Base-by-base conservation (phyloP, 2,797 vertebrate genomes). In the Odontamblyopus rebecca region DNA sequence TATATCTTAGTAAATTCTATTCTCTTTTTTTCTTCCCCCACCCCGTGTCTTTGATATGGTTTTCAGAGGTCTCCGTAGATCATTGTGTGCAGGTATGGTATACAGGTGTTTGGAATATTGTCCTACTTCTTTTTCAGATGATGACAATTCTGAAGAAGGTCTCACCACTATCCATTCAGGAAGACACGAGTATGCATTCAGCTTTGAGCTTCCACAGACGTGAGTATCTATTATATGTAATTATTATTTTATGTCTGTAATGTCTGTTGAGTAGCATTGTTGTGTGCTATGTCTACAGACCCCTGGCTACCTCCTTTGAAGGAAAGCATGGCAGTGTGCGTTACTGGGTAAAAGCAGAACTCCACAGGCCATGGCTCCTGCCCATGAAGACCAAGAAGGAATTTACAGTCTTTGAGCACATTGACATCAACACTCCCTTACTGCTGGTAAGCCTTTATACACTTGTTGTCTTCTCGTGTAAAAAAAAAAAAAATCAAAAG, bases 301-400 rank as follows among this genome's bases (percentile, higher is more conserved):
- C 98, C 94, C 94, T 99, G 94, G 98, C 98, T 98, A 99, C 98
- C 97, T 99, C 98, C 93, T 99, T 99, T 69, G 97, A 99, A 98
- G 98, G 98, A 93, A 98, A 98, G 93, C 97, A 99, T 86, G 97
- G 98, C 93, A 98, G 97, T 89, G 97, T 99, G 90, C 97, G 98
- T 78, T 99, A 99, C 89, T 99, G 98, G 98, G 97, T 99, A 83
- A 99, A 98, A 94, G 97, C 97, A 54, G 97, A 99, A 92, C 95
- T 99, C 89, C 97, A 99, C 94, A 96, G 98, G 92, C 96, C 97
- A 81, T 99, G 98, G 98, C 89, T 99, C 89, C 93, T 99, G 92
- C 97, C 97, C 89, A 96, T 99, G 96, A 99, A 99, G 95, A 96
- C 96, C 94, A 99, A 99, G 96, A 99, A 99, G 94, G 98, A 99